Evolutionary conservation across 2,797 vertebrate species (phyloP), one percentile per base, ranked within the genome.

Genomic region (Rhabdophis nuchalis): DNA sequence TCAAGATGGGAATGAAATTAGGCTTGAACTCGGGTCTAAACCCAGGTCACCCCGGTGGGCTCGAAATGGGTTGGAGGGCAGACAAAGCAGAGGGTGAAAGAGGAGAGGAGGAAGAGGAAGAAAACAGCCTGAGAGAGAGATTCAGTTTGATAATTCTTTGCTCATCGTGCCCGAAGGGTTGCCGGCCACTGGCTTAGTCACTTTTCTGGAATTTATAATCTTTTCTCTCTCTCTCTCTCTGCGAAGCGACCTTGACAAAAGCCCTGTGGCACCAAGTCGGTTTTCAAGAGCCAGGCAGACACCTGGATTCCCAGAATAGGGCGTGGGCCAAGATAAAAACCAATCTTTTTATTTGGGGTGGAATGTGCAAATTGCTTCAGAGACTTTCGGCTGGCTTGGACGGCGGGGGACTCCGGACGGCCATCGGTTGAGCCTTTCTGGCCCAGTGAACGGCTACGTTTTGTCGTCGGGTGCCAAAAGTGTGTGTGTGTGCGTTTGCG

Each of bases 151-250:
- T 61, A 95, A 94, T 90, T 16, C 85, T 92, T 95, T 90, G 91
- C 95, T 89, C 92, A 93, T 94, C 93, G 52, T 94, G 95, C 95
- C 95, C 92, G 72, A 94, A 94, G 95, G 95, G 95, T 94, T 93
- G 95, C 90, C 93, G 93, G 93, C 94, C 95, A 89, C 58, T 93
- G 25, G 87, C 27, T 94, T 95, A 4, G 41, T 96, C 95, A 96
- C 93, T 95, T 90, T 94, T 13, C 52, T 95, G 94, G 90, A 95
- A 94, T 96, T 96, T 95, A 94, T 90, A 90, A 91, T 94, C 95
- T 90, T 46, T 93, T 25, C 93, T 93, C 93, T 93, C 56, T 57
- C 56, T 25, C 93, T 93, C 56, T 27, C 92, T 93, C 93, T 92
- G 90, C 86, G 50, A 93, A 87, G 32, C 4, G 68, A 82, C 89